Base-by-base conservation (phyloP, 2,113 vertebrate species). In the Tilapia sparmanii region DNA sequence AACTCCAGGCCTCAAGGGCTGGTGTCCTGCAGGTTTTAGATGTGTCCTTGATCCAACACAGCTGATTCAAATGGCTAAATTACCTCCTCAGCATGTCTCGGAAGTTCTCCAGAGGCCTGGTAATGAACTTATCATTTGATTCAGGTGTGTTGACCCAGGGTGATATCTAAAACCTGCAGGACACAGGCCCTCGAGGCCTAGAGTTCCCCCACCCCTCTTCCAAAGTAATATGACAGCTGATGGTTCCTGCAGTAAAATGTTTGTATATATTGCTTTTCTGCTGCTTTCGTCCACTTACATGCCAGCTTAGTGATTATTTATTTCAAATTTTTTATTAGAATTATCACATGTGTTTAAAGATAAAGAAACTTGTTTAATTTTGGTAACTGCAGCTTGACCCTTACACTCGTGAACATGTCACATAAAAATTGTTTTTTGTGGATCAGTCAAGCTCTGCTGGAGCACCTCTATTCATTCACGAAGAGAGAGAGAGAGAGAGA, bases 101-200 rank as follows among this genome's bases (percentile, higher is more conserved):
- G 33, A 8, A 35, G 59, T 35, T 63, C 6, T 35, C 31, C 31
- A 63, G 31, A 12, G 18, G 10, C 59, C 10, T 63, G 31, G 18
- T 63, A 35, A 63, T 12, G 31, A n/a, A 63, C 59, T 63, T 11
- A 7, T 63, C 18, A 63, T 63, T 63, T 35, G 4, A 63, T 35
- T 63, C 59, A 63, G 10, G 10, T 63, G 18, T 63, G 59, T 12
- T 63, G 59, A 63, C 18, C 31, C 59, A 63, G 3, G 61, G 61
- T 35, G 61, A 35, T 12, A 12, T 66, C 31, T 66, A 35, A 63
- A 63, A 63, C 59, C 18, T 63, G 59, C 59, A 63, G 31, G 4
- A 35, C 18, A 35, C 59, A 19, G 31, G 2, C 31, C 10, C 59
- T n/a, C 0, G 2, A n/a, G 59, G 31, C 59, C 31, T 63, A 3